Evolutionary conservation across 1,140 invertebrate species (phyloP).

Genomic region (Aphaenogaster rudis): DNA sequence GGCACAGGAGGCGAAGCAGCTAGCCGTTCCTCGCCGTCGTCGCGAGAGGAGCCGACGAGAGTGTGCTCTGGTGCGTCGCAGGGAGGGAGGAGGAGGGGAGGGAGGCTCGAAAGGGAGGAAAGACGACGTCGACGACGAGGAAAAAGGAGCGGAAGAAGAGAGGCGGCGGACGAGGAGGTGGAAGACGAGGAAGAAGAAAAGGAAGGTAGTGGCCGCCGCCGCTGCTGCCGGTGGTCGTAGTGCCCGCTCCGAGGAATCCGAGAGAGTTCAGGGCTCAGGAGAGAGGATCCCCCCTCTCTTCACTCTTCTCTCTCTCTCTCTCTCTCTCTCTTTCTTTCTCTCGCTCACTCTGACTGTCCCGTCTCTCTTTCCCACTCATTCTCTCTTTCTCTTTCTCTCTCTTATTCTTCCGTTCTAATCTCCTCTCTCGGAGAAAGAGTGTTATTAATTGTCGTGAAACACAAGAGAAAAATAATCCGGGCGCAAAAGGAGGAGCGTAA

Average conservation of each 20-base stretch:
- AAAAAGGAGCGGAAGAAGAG: slow-evolving; percentile 67
- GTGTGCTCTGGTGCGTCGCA: slow-evolving; percentile 67
- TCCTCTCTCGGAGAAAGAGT: slow-evolving; percentile 40
- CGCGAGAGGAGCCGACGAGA: slow-evolving; percentile 60
- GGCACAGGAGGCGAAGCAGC: slow-evolving; percentile 59
- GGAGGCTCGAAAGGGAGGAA: slow-evolving; percentile 73
- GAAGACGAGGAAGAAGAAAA: slow-evolving; percentile 73
- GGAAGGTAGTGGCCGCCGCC: slow-evolving; percentile 57
- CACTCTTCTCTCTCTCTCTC: slow-evolving; percentile 51
- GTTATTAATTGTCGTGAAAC: slow-evolving; percentile 51
- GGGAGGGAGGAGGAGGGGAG: slow-evolving; percentile 54
- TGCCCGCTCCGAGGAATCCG: slow-evolving; percentile 58
- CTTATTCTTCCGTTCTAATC: slow-evolving; percentile 8
- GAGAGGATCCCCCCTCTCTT: slow-evolving; percentile 56
- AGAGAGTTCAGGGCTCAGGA: slow-evolving; percentile 51
- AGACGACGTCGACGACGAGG: slow-evolving; percentile 72
- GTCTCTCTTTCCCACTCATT: slow-evolving; percentile 47
- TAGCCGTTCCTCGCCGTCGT: slow-evolving; percentile 61
- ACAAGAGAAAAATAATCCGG: slow-evolving; percentile 50
- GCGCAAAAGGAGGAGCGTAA: slow-evolving; percentile 49
- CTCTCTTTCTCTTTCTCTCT: slow-evolving; percentile 44
- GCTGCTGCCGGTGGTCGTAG: slow-evolving; percentile 54
- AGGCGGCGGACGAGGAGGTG: slow-evolving; percentile 65
- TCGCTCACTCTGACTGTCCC: slow-evolving; percentile 38
- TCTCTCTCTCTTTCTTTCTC: slow-evolving; percentile 49